Evolutionary conservation across 2,113 vertebrate genomes (phyloP).

Genomic region (Takifugu bimaculatus): DNA sequence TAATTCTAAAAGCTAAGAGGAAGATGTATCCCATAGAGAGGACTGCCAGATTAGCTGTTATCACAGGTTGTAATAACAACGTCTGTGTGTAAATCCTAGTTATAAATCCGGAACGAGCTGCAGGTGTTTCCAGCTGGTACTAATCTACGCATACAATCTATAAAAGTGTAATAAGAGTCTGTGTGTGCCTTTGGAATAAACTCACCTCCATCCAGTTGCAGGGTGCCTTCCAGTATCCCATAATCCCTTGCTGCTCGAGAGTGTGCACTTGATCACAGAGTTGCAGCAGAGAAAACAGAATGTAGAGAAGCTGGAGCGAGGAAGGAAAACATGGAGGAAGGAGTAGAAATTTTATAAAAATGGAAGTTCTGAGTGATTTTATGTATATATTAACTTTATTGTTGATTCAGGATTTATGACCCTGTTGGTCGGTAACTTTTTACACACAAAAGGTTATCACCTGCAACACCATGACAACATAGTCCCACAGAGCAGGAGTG

Average conservation of each 20-base stretch:
- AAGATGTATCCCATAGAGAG: too few species aligned
- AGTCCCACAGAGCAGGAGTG: slow-evolving; percentile 27
- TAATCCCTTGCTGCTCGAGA: slow-evolving; percentile 57
- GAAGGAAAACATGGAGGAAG: background rate
- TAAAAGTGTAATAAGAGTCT: background rate
- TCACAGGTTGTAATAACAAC: too few species aligned
- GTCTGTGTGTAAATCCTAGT: too few species aligned
- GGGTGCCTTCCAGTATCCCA: slow-evolving; percentile 58
- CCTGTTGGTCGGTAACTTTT: background rate
- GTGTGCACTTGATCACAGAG: slow-evolving; percentile 60
- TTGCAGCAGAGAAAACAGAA: slow-evolving; percentile 67
- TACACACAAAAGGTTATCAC: slow-evolving; percentile 43
- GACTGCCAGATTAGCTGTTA: too few species aligned
- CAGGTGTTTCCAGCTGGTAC: too few species aligned
- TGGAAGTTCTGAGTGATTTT: background rate
- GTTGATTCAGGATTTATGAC: background rate
- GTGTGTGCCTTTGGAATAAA: background rate
- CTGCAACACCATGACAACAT: slow-evolving; percentile 62
- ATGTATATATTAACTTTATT: background rate
- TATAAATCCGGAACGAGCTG: too few species aligned
- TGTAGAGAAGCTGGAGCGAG: slow-evolving; percentile 70
- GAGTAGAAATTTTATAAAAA: background rate
- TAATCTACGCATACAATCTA: too few species aligned
- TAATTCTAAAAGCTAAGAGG: too few species aligned
- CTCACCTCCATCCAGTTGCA: slow-evolving; percentile 77